Evolutionary conservation across 1,140 invertebrate species (phyloP).

Genomic region (Drosophila parvula): DNA sequence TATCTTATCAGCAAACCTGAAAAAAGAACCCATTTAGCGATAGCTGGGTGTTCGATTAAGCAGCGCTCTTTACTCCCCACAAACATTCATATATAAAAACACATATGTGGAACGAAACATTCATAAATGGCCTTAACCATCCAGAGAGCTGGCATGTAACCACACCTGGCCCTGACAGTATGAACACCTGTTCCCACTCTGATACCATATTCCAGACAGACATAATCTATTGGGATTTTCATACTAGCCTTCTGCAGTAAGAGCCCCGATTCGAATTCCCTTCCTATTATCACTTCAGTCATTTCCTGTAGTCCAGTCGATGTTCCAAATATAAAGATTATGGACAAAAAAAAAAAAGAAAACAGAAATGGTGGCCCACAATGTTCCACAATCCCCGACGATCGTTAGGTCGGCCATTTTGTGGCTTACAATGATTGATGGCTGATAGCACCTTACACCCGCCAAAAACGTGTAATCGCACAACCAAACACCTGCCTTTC

Average conservation of each 20-base stretch:
- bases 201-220: constrained; percentile 27
- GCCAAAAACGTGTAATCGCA: constrained; percentile 26
- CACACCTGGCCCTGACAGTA: constrained; percentile 14
- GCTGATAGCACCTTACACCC: constrained; percentile 49
- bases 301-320: constrained; percentile 56
- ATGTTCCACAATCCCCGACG: constrained; percentile 11
- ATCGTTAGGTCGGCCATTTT: constrained; percentile 28
- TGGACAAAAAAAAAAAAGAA: constrained; percentile 21
- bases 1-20: constrained; percentile 39
- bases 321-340: constrained; percentile 50
- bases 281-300: constrained; percentile 58
- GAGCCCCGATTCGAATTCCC: constrained; percentile 12
- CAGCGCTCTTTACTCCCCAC: constrained; percentile 15
- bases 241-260: background rate
- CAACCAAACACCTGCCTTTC: constrained; percentile 7
- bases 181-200: constrained; percentile 56
- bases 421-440: constrained; percentile 43
- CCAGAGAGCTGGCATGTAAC: constrained; percentile 22
- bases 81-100: background rate
- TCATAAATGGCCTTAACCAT: constrained; percentile 55
- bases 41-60: constrained; percentile 47
- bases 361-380: constrained; percentile 42
- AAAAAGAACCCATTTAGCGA: constrained; percentile 47
- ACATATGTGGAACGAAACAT: constrained; percentile 12
- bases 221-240: constrained; percentile 21